Percentiles rank a stretch among this genome's conserved stretches.
phyloP scores from a whole-genome alignment of 2,113 vertebrate species.

The Noturus placidus region DNA sequence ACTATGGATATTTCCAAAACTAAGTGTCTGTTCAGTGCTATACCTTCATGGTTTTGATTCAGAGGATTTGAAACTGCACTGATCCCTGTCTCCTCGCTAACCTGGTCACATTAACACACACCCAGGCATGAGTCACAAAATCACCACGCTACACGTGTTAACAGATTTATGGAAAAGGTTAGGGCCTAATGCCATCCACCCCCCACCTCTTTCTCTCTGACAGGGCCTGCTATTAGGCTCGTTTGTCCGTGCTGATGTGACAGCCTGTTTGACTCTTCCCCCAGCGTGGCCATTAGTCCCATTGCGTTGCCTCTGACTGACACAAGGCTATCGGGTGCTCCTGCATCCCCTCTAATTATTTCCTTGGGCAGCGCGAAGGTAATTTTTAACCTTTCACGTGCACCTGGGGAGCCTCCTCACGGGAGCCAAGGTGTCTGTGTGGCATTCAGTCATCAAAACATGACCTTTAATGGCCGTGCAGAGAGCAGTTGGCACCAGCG shows the following conservation, averaged over 20 bases:
- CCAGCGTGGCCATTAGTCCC: constrained; percentile 94
- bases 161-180: constrained; percentile 89
- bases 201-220: constrained; percentile 57
- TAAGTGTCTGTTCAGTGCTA: neutral
- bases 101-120: constrained; percentile 8
- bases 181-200: constrained; percentile 91
- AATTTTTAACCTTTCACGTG: constrained; percentile 99
- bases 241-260: constrained; percentile 97
- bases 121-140: constrained; percentile 47
- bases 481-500: constrained; percentile 97
- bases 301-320: constrained; percentile 94
- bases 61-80: constrained; percentile 4
- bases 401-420: constrained; percentile 99
- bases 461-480: constrained; percentile 99
- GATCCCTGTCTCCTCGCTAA: neutral
- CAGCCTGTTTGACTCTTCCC: constrained; percentile 97
- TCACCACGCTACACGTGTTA: constrained; percentile 71
- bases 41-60: neutral
- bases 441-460: constrained; percentile 99
- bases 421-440: constrained; percentile 99
- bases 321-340: constrained; percentile 91
- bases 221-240: constrained; percentile 92
- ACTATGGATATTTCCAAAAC: neutral
- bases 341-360: constrained; percentile 99
- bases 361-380: constrained; percentile 97